Conservation (phyloP, 2,113 vertebrate genomes). For the Chunga burmeisteri region DNA sequence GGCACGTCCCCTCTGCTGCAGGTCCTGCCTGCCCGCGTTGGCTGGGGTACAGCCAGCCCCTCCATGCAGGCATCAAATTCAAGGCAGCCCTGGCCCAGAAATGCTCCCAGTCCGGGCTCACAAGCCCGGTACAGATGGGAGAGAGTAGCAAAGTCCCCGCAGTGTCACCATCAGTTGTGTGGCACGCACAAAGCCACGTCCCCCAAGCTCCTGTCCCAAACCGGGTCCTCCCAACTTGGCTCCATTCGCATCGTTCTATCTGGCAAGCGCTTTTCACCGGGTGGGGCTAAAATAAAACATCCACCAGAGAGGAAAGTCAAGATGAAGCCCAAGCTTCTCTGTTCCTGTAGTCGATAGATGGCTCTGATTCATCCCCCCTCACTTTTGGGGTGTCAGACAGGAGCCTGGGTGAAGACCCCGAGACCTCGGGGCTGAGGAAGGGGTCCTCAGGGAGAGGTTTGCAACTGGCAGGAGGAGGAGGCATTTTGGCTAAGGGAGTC, state of each 20-base stretch:
- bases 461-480: not conserved
- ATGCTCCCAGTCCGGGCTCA: fast-evolving
- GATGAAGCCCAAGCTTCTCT: not conserved
- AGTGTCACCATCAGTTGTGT: not conserved
- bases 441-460: not conserved
- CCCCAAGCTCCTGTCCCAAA: not conserved
- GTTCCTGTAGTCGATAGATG: too few relatives aligned
- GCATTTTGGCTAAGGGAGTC: not conserved
- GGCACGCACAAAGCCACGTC: fast-evolving
- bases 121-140: too few relatives aligned
- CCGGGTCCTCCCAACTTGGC: fast-evolving
- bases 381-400: too few relatives aligned
- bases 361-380: not conserved
- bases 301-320: not conserved
- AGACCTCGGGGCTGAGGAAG: not conserved
- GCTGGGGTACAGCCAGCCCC: not conserved
- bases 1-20: fast-evolving
- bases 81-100: not conserved
- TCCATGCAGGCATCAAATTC: not conserved
- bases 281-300: not conserved
- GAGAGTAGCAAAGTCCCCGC: not conserved
- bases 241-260: not conserved
- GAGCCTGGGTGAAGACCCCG: not conserved
- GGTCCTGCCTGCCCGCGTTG: not conserved
- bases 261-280: fast-evolving